These are phyloP conservation scores for Lithobius niger DNA, from an alignment of 1,140 invertebrate genomes.

Conservation along the genomic window DNA sequence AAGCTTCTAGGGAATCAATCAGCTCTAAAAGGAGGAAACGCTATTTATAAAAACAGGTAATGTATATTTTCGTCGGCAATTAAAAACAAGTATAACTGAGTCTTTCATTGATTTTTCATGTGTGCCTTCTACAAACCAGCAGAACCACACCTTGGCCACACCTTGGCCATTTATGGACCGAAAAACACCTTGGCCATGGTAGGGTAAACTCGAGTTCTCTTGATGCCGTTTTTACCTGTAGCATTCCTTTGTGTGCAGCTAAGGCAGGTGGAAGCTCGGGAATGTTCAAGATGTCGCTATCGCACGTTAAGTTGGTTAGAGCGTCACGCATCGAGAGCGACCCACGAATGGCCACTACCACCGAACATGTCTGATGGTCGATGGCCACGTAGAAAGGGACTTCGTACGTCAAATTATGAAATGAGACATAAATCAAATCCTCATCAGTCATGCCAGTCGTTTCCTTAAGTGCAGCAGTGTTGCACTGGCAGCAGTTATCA, in stretches of 20 bases:
- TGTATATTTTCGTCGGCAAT: too few species aligned
- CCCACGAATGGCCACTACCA: conserved; percentile 73
- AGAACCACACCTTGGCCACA: too few species aligned
- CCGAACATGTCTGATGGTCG: conserved; percentile 63
- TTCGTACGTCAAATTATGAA: conserved; percentile 74
- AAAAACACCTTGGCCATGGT: too few species aligned
- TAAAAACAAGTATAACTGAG: too few species aligned
- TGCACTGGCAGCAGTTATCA: conserved; percentile 82
- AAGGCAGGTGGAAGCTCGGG: conserved; percentile 45
- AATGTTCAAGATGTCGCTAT: conserved; percentile 55
- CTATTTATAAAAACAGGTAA: too few species aligned
- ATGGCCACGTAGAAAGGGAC: conserved; percentile 75
- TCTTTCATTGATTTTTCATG: too few species aligned
- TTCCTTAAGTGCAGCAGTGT: conserved; percentile 66
- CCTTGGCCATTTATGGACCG: too few species aligned
- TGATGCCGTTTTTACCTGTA: too few species aligned
- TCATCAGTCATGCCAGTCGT: conserved; percentile 55
- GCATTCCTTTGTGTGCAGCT: conserved; percentile 71
- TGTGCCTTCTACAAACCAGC: too few species aligned
- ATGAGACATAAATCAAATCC: conserved; percentile 73
- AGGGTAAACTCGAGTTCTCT: too few species aligned
- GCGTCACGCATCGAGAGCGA: conserved; percentile 73
- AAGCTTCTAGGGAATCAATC: too few species aligned
- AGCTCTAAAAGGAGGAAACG: too few species aligned
- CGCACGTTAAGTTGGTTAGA: conserved; percentile 78